Base-by-base conservation (phyloP, 1,140 invertebrate genomes). In the Aricia agestis region DNA sequence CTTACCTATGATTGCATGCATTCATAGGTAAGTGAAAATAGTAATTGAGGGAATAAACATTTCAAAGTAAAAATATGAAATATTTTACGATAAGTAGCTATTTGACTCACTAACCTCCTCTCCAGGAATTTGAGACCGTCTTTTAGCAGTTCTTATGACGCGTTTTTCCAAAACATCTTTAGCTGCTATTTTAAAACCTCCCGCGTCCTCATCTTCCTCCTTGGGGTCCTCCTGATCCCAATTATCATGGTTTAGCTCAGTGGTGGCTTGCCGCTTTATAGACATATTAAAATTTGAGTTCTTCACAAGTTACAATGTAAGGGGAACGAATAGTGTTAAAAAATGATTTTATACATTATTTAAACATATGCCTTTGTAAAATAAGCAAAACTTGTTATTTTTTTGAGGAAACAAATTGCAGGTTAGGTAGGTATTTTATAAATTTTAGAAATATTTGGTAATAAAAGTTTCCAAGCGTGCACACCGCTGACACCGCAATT, bases 231-330 rank as follows among this genome's bases (percentile, higher is more conserved):
- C 97, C 32, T 95, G 87, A 83, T 98, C 95, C 97, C 97, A 98
- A 88, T 98, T 98, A n/a, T 97, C 95, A 81, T 97, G 96, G 85
- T 96, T 98, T 71, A 98, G 90, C 71, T 98, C 95, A 45, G 92
- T 94, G 13, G 93, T 93, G 58, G 98, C 96, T 76, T 87, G 86
- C 74, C 97, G 92, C 92, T 98, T 98, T 45, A 82, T 83, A 76
- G 96, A 93, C 96, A 97, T 97, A 66, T 59, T 52, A 52, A 52
- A 52, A 52, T 13, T 52, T 9, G 13, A 52, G 45, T 52, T 52
- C 13, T 52, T 52, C 45, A 52, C 9, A 52, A 52, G 45, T 52
- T 52, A 52, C 13, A 11, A 52, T 15, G 10, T 52, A 9, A 36
- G 11, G 45, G 4, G 1, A 1, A 52, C 45, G 13, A 52, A 52